Conservation (phyloP, 2,888 invertebrate species). For the Caenorhabditis doughertyi region DNA sequence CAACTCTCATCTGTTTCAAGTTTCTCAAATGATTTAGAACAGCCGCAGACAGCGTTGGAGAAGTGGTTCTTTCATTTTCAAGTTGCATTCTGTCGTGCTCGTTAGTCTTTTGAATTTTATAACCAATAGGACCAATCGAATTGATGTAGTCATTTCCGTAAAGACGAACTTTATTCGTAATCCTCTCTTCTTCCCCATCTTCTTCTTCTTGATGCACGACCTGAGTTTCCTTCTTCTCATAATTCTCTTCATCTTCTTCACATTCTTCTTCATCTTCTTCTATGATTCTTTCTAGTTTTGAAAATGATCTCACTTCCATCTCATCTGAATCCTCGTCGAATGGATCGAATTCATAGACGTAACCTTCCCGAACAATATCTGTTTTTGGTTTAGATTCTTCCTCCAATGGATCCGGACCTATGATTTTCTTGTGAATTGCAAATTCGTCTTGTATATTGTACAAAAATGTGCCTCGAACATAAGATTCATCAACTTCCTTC, state of each 20-base stretch:
- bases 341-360: background rate
- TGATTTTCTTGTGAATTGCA: background rate
- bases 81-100: no score
- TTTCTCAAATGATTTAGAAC: constrained; percentile 1
- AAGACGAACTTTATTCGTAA: background rate
- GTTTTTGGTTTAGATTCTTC: background rate
- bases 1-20: background rate
- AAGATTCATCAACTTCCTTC: background rate
- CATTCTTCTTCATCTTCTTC: background rate
- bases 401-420: background rate
- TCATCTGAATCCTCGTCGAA: background rate
- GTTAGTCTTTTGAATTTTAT: background rate
- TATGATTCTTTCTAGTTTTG: background rate
- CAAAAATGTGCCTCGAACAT: background rate
- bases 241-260: background rate
- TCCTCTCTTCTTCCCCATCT: background rate
- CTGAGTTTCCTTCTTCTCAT: background rate
- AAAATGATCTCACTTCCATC: background rate
- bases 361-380: background rate
- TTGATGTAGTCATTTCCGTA: constrained; percentile 18
- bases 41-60: constrained; percentile 14
- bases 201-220: background rate
- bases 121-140: constrained; percentile 11
- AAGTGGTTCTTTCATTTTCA: constrained; percentile 7
- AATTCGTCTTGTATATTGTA: background rate